Conservation (phyloP, 2,888 invertebrate genomes). For the Caenorhabditis uteleia region DNA sequence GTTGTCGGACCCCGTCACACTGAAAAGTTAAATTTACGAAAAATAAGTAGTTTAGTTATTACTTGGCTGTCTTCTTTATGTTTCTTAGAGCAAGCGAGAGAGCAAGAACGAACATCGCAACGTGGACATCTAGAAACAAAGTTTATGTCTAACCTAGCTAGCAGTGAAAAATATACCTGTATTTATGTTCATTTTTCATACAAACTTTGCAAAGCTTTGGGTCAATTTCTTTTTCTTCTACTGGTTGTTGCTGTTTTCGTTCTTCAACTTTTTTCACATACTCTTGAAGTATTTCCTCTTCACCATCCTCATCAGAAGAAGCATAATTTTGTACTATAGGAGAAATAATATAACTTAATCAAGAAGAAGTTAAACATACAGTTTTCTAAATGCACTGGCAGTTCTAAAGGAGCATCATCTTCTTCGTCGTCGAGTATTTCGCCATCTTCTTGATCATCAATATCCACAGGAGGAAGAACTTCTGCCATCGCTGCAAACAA, state of each 20-base stretch:
- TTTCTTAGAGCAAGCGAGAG: constrained; percentile 55
- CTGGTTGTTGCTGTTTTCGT: neutral
- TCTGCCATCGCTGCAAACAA: no score
- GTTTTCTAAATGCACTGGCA: constrained; percentile 9
- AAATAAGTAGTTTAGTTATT: constrained; percentile 8
- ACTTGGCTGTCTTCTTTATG: constrained; percentile 57
- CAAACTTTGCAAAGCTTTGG: constrained; percentile 47
- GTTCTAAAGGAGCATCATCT: constrained; percentile 25
- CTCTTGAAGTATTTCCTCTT: constrained; percentile 40
- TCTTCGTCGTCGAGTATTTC: constrained; percentile 34
- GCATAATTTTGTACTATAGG: constrained; percentile 9
- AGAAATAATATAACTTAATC: neutral
- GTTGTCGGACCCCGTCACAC: constrained; percentile 60
- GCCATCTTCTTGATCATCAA: constrained; percentile 31
- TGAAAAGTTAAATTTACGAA: no score
- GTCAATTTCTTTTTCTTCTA: constrained; percentile 8
- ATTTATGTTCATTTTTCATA: constrained; percentile 44
- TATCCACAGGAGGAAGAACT: neutral
- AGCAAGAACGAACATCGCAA: constrained; percentile 59
- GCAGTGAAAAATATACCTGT: constrained; percentile 28
- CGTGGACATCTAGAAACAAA: constrained; percentile 55
- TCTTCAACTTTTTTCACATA: constrained; percentile 26
- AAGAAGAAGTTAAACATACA: constrained; percentile 4
- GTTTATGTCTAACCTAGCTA: neutral
- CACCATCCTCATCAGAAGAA: constrained; percentile 37